Percentiles rank a stretch among this genome's conserved stretches.
phyloP scores from a whole-genome alignment of 1,140 invertebrate genomes.

The Drosophila watanabei region DNA sequence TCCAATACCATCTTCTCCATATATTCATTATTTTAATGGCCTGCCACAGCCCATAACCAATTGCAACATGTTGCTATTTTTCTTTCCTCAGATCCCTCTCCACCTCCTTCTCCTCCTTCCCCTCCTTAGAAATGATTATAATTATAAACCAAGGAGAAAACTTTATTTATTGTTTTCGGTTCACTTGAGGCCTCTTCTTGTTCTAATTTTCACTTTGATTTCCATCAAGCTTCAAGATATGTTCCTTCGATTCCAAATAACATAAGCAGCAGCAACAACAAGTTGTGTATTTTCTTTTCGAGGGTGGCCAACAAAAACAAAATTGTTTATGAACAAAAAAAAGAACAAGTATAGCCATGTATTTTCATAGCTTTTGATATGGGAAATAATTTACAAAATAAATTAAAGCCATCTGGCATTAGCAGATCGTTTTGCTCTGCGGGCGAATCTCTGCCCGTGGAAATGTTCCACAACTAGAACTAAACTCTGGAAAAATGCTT shows the following conservation, averaged over 20 bases:
- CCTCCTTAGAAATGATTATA: slow-evolving; percentile 23
- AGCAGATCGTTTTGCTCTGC: slow-evolving; percentile 51
- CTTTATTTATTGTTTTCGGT: slow-evolving; percentile 49
- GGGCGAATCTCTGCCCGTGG: slow-evolving; percentile 2
- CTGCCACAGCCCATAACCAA: slow-evolving; percentile 3
- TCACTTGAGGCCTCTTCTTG: slow-evolving; percentile 24
- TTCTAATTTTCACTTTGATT: slow-evolving; percentile 38
- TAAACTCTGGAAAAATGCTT: slow-evolving; percentile 45
- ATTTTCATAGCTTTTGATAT: slow-evolving; percentile 75
- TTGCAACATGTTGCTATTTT: slow-evolving; percentile 28
- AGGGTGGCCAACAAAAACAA: slow-evolving; percentile 41
- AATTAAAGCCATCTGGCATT: slow-evolving; percentile 79
- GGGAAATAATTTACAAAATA: slow-evolving; percentile 79
- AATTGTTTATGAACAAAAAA: slow-evolving; percentile 59
- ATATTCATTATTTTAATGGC: slow-evolving; percentile 25
- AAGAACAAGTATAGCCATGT: slow-evolving; percentile 33
- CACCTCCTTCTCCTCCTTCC: neutral
- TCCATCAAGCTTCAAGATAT: slow-evolving; percentile 29
- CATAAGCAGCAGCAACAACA: neutral
- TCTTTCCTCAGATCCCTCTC: slow-evolving; percentile 8
- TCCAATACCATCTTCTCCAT: neutral
- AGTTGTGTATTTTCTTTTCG: slow-evolving; percentile 40
- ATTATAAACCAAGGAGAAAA: slow-evolving; percentile 48
- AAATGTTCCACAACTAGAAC: slow-evolving; percentile 34
- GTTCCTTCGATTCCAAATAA: neutral